These are phyloP conservation scores for Choloepus hoffmanni DNA, from an alignment of 2,113 vertebrate genomes.

Conservation along the genomic window DNA sequence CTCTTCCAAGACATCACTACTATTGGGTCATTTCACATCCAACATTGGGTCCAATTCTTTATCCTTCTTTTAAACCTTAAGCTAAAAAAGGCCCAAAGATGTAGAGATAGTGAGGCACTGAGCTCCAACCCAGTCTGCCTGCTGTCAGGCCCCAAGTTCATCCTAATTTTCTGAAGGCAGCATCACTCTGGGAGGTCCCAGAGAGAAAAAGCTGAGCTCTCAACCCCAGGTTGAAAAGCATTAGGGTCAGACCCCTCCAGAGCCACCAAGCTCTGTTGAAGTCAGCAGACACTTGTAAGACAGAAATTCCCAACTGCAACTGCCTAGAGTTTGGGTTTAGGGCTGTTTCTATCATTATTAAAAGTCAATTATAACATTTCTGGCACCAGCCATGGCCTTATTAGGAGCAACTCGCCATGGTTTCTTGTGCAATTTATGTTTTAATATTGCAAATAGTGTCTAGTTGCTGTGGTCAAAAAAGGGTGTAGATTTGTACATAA, in stretches of 20 bases:
- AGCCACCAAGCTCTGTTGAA: not conserved
- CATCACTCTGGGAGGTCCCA: not conserved
- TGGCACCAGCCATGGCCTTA: not conserved
- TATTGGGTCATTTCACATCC: not conserved
- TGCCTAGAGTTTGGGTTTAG: not conserved
- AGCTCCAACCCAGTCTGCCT: not conserved
- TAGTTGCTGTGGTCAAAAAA: constrained; percentile 42
- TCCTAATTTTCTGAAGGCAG: not conserved
- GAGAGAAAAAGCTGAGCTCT: not conserved
- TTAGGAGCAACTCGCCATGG: constrained; percentile 24
- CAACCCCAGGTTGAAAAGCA: not conserved
- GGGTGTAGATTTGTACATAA: not conserved
- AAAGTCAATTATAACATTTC: not conserved
- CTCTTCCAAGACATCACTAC: not conserved
- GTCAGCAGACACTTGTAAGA: not conserved
- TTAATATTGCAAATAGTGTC: constrained; percentile 77
- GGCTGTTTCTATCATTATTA: not conserved
- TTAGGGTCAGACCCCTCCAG: not conserved
- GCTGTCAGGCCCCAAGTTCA: not conserved
- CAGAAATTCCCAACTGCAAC: not conserved
- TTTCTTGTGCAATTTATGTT: constrained; percentile 70
- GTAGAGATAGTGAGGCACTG: not conserved
- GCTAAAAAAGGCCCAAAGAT: not conserved
- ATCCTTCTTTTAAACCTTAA: not conserved
- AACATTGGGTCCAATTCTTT: not conserved